phyloP scores from a whole-genome alignment of 2,113 vertebrate genomes.

The Microcebus ravelobensis region DNA sequence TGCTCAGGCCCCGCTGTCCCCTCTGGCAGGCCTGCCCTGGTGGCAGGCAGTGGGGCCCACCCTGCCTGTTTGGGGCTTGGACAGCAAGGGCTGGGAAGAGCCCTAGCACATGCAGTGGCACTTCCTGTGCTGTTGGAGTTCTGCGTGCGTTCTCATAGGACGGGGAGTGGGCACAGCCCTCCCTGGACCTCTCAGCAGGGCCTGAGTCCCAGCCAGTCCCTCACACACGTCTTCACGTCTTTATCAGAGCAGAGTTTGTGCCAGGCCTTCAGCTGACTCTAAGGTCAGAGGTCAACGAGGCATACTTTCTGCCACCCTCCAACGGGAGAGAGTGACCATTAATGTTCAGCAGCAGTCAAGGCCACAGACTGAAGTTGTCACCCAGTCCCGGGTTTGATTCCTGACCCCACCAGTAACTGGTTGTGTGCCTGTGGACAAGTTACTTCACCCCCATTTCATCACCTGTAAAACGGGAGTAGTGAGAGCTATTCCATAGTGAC shows the following conservation, averaged over 20 bases:
- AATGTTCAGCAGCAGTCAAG: not conserved
- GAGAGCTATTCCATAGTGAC: not conserved
- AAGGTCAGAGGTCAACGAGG: not conserved
- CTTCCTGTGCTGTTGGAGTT: not conserved
- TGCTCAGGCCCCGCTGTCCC: not conserved
- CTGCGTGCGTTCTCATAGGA: not conserved
- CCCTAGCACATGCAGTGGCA: accelerated
- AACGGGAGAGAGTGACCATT: not conserved
- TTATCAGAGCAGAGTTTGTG: not conserved
- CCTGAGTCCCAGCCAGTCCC: not conserved
- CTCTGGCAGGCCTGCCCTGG: not conserved
- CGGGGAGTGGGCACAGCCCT: not conserved
- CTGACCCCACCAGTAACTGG: not conserved
- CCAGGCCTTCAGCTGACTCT: not conserved
- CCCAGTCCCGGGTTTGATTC: not conserved
- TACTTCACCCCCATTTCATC: not conserved
- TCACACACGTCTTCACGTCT: not conserved
- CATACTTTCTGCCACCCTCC: not conserved
- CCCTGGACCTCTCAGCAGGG: not conserved
- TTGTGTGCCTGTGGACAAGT: not conserved
- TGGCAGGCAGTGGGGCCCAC: not conserved
- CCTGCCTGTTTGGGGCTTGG: not conserved
- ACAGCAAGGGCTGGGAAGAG: not conserved
- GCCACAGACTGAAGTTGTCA: not conserved
- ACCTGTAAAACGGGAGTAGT: not conserved